Base-by-base conservation (phyloP, 2,888 invertebrate species). In the Oasisia sp. region DNA sequence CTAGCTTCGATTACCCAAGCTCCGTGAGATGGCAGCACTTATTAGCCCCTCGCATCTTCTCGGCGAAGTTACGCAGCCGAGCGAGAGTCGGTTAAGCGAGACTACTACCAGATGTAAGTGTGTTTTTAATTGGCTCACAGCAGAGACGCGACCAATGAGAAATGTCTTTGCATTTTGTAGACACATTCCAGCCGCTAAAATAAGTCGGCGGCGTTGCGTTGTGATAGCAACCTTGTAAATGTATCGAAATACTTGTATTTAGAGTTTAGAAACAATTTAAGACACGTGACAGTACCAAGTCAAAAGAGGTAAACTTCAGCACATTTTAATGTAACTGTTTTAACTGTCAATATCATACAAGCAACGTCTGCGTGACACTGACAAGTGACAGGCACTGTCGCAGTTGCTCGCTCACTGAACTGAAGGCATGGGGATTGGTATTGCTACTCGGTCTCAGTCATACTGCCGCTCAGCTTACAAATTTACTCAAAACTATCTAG, bases 221-320 rank as follows among this genome's bases (percentile, higher is more conserved):
- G 74, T 74, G 74, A 74, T 74, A 74, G 74, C 74, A 74, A 74
- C 74, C 74, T 74, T 74, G 74, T 74, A 74, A 74, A 74, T 74
- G 74, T 27, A 27, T 74, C 27, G n/a, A 74, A 74, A 74, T 74
- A 27, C 74, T 19, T 74, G 7, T 74, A 74, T 74, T 27, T 27
- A 27, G 14, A 27, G 74, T 74, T 74, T n/a, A 50, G 50, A 14
- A 50, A 27, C 27, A 74, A n/a, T 74, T 74, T 19, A n/a, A 74
- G 27, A 74, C n/a, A 27, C 74, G 19, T 74, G 74, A 74, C 74
- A 74, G 74, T n/a, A 74, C 74, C 74, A 19, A 74, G 7, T n/a
- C n/a, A 19, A 74, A 19, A 27, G 2, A 74, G 74, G 74, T 74
- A 74, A 74, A n/a, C 74, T 19, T 74, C 27, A 74, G 74, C 74